phyloP scores from a whole-genome alignment of 2,888 invertebrate genomes.

The Chymomyza amoena region DNA sequence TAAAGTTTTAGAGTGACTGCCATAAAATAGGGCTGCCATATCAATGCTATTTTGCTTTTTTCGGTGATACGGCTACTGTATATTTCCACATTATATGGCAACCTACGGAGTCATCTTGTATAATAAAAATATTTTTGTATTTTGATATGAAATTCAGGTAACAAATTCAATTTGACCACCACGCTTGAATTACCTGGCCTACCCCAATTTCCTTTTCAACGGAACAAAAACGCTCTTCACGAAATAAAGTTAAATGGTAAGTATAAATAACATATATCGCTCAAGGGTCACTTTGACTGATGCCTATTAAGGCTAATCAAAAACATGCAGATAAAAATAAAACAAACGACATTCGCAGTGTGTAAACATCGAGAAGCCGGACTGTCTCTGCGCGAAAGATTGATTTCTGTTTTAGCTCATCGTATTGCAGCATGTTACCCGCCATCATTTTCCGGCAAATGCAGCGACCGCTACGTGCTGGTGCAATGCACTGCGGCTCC shows the following conservation, averaged over 20 bases:
- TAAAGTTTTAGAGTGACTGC: not conserved
- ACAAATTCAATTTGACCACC: not conserved
- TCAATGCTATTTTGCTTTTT: not conserved
- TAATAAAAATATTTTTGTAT: not conserved
- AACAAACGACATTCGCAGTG: not conserved
- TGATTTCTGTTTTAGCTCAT: not conserved
- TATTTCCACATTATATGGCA: not conserved
- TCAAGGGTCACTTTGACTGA: not conserved
- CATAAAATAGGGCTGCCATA: not conserved
- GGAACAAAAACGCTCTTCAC: not conserved
- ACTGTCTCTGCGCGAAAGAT: not conserved
- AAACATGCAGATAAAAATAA: not conserved
- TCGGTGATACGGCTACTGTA: not conserved
- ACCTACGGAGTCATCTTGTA: not conserved
- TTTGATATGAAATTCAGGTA: not conserved
- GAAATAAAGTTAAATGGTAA: not conserved
- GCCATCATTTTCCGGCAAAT: constrained; percentile 76
- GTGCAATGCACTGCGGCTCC: constrained; percentile 63
- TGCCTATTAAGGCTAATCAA: not conserved
- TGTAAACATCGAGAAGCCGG: not conserved
- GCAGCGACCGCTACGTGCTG: constrained; percentile 62
- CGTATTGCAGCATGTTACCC: constrained; percentile 65
- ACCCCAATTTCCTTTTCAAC: not conserved
- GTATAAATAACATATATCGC: not conserved
- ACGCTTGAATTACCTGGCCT: not conserved